Conservation (phyloP, 2,888 invertebrate genomes). For the Zootermopsis nevadensis region DNA sequence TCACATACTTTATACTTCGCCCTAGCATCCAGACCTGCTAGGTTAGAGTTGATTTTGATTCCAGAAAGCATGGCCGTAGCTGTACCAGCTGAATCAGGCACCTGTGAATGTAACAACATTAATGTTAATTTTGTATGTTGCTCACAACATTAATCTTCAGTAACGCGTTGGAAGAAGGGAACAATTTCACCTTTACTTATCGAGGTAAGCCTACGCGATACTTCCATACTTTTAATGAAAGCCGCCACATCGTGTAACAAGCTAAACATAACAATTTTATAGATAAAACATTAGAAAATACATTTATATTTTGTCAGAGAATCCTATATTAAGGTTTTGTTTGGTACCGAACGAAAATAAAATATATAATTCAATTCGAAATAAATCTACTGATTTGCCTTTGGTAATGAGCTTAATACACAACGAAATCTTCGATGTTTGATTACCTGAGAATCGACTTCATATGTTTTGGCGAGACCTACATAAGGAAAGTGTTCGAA, state of each 20-base stretch:
- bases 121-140: too few species aligned
- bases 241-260: too few species aligned
- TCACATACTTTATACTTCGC: slow-evolving; percentile 63
- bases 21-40: slow-evolving; percentile 67
- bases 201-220: too few species aligned
- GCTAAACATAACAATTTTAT: too few species aligned
- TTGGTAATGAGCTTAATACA: neutral
- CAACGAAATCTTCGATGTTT: neutral
- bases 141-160: too few species aligned
- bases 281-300: too few species aligned
- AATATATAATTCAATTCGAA: neutral
- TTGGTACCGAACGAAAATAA: too few species aligned
- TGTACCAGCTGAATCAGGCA: slow-evolving; percentile 77
- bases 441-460: slow-evolving; percentile 70
- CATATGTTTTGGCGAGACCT: slow-evolving; percentile 76
- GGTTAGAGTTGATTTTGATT: slow-evolving; percentile 69
- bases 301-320: too few species aligned
- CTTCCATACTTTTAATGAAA: too few species aligned
- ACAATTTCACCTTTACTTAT: too few species aligned
- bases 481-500: slow-evolving; percentile 73
- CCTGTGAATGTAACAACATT: slow-evolving; percentile 55
- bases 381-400: neutral
- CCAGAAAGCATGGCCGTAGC: slow-evolving; percentile 76
- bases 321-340: too few species aligned
- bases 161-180: too few species aligned